These are phyloP conservation scores for Lepidochitona cinerea DNA, from an alignment of 2,888 invertebrate species.

Conservation along the genomic window DNA sequence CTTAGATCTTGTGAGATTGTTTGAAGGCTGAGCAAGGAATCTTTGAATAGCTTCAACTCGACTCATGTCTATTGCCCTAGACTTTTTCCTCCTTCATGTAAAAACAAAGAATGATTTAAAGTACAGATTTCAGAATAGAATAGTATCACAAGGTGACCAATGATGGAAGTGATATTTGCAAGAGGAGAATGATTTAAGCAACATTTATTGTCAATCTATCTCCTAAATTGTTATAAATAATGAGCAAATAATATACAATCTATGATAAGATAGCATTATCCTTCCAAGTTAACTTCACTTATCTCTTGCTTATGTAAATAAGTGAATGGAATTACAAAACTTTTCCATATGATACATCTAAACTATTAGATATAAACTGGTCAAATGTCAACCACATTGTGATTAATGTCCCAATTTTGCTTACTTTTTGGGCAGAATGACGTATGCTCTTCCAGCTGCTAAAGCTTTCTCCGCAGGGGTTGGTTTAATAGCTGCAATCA, in stretches of 20 bases:
- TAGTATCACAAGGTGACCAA: too few species aligned
- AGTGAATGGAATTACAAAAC: neutral
- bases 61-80: constrained; percentile 49
- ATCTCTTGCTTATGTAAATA: neutral
- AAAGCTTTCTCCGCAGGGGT: constrained; percentile 66
- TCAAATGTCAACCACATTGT: neutral
- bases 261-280: too few species aligned
- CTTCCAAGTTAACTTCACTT: too few species aligned
- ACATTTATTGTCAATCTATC: too few species aligned
- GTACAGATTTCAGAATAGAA: too few species aligned
- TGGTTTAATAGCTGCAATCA: constrained; percentile 29
- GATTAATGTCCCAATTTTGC: constrained; percentile 7
- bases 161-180: too few species aligned
- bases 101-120: too few species aligned
- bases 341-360: neutral
- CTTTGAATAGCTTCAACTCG: constrained; percentile 61
- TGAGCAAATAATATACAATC: too few species aligned
- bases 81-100: constrained; percentile 48
- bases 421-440: constrained; percentile 63
- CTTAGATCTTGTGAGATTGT: constrained; percentile 38
- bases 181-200: too few species aligned
- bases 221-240: too few species aligned
- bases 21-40: constrained; percentile 48
- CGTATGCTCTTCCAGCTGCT: constrained; percentile 65
- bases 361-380: neutral